Evolutionary conservation across 2,888 invertebrate genomes (phyloP).

Genomic region (Harmothoe impar): DNA sequence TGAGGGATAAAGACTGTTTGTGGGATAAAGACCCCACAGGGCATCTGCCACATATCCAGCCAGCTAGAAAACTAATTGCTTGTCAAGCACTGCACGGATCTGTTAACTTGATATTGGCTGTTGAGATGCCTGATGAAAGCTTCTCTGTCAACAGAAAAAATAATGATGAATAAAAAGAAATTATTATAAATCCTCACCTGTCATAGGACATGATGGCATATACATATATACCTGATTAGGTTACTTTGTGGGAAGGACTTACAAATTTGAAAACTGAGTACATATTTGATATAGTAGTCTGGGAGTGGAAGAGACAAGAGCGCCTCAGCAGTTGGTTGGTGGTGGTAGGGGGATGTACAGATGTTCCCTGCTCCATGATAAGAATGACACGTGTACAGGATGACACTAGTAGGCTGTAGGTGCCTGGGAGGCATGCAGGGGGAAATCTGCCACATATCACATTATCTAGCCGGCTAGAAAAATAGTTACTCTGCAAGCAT

Average conservation of each 20-base stretch:
- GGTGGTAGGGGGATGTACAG: not conserved
- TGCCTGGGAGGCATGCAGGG: not conserved
- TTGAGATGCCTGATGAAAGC: not conserved
- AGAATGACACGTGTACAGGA: not conserved
- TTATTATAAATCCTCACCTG: no score
- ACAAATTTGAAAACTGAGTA: no score
- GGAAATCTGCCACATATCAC: conserved; percentile 8
- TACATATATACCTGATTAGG: no score
- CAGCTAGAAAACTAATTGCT: conserved; percentile 27
- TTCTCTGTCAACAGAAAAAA: no score
- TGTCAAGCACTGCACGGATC: not conserved
- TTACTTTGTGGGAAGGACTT: not conserved
- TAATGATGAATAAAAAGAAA: not conserved
- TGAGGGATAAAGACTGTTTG: no score
- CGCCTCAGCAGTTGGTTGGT: not conserved
- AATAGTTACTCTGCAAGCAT: not conserved
- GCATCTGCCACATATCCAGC: conserved; percentile 31
- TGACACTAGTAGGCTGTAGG: not conserved
- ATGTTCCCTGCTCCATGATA: not conserved
- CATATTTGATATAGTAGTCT: no score
- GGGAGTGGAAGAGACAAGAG: not conserved
- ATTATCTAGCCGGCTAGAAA: conserved; percentile 31
- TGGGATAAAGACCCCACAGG: no score
- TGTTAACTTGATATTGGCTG: not conserved
- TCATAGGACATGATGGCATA: no score